These are phyloP conservation scores for Zosterops borbonicus DNA, from an alignment of 2,113 vertebrate species.

Conservation along the genomic window DNA sequence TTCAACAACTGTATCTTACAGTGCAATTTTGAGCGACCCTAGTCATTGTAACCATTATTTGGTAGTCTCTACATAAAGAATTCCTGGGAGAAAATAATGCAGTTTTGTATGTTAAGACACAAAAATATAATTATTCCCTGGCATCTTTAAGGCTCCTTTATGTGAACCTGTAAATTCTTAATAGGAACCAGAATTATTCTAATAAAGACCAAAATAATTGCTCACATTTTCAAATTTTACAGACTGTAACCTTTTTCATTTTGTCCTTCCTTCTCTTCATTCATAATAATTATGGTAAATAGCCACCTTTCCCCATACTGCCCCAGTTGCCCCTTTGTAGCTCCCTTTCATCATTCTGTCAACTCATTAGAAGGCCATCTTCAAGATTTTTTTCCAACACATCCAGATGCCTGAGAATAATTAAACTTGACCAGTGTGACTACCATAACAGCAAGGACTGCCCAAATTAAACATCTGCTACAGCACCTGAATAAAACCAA, in stretches of 20 bases:
- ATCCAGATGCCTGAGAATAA: not conserved
- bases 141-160: not conserved
- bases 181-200: not conserved
- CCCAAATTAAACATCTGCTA: not conserved
- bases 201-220: not conserved
- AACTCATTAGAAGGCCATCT: not conserved
- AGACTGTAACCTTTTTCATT: not conserved
- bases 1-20: not conserved
- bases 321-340: not conserved
- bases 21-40: not conserved
- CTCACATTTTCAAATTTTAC: not conserved
- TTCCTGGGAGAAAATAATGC: not conserved
- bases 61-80: not conserved
- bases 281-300: not conserved
- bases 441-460: not conserved
- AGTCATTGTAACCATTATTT: not conserved
- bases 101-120: not conserved
- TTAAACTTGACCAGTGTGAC: not conserved
- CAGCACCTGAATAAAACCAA: not conserved
- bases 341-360: not conserved
- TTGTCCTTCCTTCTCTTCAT: not conserved
- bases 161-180: not conserved
- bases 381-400: not conserved
- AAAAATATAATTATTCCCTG: not conserved
- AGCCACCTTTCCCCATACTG: not conserved